Evolutionary conservation across 1,140 invertebrate genomes (phyloP), one percentile per base, ranked within the genome.

Genomic region (Drosophila ohnishii): DNA sequence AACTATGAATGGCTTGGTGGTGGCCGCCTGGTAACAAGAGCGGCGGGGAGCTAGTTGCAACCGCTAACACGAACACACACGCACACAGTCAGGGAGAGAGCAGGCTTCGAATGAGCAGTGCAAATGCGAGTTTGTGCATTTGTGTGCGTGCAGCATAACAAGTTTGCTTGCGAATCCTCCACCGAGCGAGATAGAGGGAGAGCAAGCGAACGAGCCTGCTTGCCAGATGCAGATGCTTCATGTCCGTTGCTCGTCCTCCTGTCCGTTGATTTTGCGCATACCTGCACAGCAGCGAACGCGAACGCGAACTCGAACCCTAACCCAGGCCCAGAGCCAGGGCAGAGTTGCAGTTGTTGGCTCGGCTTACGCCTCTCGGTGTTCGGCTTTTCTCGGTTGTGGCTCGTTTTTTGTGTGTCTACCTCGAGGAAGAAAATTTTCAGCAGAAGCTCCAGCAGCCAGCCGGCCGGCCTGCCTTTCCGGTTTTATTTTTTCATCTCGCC

Each of bases 341-440:
- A 16, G 11, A 40, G 34, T 56, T 56, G 53, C 53, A 56, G 22
- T 56, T 56, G 14, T 56, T 34, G 22, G 19, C 47, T 50, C 47
- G 47, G 47, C n/a, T 16, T 9, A 30, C 48, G 28, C 14, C 25
- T n/a, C 14, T 48, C 14, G 47, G 47, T 10, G 2, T n/a, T 30
- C 42, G 47, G 47, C 28, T 5, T n/a, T 32, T 30, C 11, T 62
- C 59, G 59, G 34, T 39, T 10, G 34, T 42, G 28, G 58, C 37
- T 61, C 28, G 37, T 59, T 82, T 82, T 80, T 78, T 85, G 81
- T 85, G 81, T 85, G 50, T 84, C 73, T 85, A 84, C 60, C 53
- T 85, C 56, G 64, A 63, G 55, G 58, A 75, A 47, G 75, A 83
- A 80, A 77, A 56, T 80, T 84, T 80, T 69, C 59, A 71, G n/a